Evolutionary conservation across 30 jellyfish, hydroid and myxozoan species (phyloP), one percentile per base, ranked within the genome.

Genomic region (Sanderia malayensis): DNA sequence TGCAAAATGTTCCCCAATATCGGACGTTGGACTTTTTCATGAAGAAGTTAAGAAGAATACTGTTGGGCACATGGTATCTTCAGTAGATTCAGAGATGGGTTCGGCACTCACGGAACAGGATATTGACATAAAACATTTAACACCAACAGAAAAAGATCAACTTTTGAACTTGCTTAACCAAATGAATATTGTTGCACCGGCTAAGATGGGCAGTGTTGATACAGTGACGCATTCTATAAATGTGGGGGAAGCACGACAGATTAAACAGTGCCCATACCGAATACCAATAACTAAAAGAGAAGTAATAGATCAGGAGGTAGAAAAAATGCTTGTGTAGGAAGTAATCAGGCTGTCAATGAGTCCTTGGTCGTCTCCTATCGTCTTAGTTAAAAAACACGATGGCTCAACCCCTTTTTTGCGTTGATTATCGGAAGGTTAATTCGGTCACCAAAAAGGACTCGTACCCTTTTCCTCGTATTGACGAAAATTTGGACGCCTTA

Each of bases 281-380:
- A 79, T 84, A 2, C 92, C 92, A 74, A 60, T 28, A 37, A 75
- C 65, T 4, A 85, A 74, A 69, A 58, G 91, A 46, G 26, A 55
- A 30, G 45, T 32, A 44, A 61, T 44, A 0, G 95, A 37, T 21
- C 46, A 61, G 29, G 86, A 84, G 64, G 81, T 84, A 19, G 49
- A 67, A 32, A 59, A 66, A 65, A 75, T 76, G 95, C 81, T 74
- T 6, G 55, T 58, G 25, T 47, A 84, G 24, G 70, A 66, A 20
- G 29, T 84, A 69, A 84, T 84, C 19, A 41, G 45, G 76, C 91
- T 86, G 0, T 74, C 84, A 13, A 21, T 73, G 22, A 84, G 92
- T 76, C 95, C 82, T 22, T 84, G 91, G 92, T 6, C 67, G 29
- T 20, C 73, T 34, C 95, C 92, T 53, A 69, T 70, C 58, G 82